phyloP scores from a whole-genome alignment of 2,888 invertebrate species.

The Syrphus vitripennis region DNA sequence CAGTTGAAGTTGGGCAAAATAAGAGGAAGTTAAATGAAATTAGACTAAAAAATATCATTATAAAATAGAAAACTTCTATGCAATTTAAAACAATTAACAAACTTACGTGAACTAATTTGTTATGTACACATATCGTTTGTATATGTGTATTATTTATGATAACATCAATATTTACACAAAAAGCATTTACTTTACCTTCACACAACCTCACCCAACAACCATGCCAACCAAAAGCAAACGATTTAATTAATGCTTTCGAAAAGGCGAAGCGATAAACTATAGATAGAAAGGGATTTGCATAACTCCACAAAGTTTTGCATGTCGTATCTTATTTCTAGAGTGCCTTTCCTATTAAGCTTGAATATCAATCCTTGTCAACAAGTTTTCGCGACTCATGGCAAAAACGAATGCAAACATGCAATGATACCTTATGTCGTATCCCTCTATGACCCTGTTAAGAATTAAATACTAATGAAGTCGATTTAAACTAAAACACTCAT shows the following conservation, averaged over 20 bases:
- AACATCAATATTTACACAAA: conserved; percentile 6
- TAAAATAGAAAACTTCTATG: no score
- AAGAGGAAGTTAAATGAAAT: no score
- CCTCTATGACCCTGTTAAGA: conserved; percentile 2
- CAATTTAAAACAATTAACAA: not conserved
- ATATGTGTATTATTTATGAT: not conserved
- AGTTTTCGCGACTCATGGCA: conserved; percentile 22
- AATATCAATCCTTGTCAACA: conserved; percentile 57
- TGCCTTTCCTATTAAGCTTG: conserved; percentile 3
- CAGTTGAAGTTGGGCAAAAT: no score
- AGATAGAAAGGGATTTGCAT: conserved; percentile 16
- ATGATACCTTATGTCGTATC: not conserved
- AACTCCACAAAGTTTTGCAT: conserved; percentile 24
- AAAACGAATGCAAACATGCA: conserved; percentile 12
- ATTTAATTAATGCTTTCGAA: conserved; percentile 28
- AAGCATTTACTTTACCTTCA: not conserved
- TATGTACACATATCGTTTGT: not conserved
- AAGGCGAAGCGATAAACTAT: conserved; percentile 8
- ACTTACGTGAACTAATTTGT: not conserved
- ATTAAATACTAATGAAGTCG: not conserved
- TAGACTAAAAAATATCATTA: no score
- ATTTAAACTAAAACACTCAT: conserved; percentile 14
- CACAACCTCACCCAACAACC: not conserved
- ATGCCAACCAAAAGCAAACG: conserved; percentile 16
- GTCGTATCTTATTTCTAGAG: conserved; percentile 11